Evolutionary conservation across 2,888 invertebrate species (phyloP), one percentile per base, ranked within the genome.

Genomic region (Mamestra brassicae): DNA sequence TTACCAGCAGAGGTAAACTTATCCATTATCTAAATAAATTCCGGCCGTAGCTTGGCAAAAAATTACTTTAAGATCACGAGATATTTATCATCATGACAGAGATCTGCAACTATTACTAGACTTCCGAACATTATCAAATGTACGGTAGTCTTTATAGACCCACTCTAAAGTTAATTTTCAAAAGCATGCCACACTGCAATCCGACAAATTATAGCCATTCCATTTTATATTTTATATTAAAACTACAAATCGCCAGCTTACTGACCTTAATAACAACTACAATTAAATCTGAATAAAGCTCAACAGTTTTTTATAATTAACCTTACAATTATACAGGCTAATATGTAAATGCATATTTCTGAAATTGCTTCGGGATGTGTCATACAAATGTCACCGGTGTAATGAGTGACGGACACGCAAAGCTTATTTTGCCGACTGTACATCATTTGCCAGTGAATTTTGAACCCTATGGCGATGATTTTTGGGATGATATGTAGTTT

Each of bases 321-420:
- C 42, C 50, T 67, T 60, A 72, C 52, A 73, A 74, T 45, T 71
- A 74, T 15, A 63, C 38, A 42, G 15, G 34, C 8, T 34, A 50
- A 61, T 65, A 69, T 38, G 13, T 34, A 68, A 76, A 75, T 73
- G 77, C 64, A 80, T 62, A 42, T 67, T 72, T 76, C 36, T 73
- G 60, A 78, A 70, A 82, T 63, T 65, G 60, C 67, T 54, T 34
- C 47, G 62, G 47, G 58, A 81, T 76, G 74, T 77, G 71, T 69
- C 71, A 79, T n/a, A 74, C 66, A 79, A 81, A 85, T 74, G 68
- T 78, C 76, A 77, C 71, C 45, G 45, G 42, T 66, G 64, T 72
- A 72, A 81, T 74, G 64, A 74, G 83, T 83, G 77, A 76, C 74
- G 17, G 72, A 34, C 63, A 58, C 42, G 58, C 78, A 64, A 65